Conservation (phyloP, 2,113 vertebrate genomes). For the Aplodontia rufa region DNA sequence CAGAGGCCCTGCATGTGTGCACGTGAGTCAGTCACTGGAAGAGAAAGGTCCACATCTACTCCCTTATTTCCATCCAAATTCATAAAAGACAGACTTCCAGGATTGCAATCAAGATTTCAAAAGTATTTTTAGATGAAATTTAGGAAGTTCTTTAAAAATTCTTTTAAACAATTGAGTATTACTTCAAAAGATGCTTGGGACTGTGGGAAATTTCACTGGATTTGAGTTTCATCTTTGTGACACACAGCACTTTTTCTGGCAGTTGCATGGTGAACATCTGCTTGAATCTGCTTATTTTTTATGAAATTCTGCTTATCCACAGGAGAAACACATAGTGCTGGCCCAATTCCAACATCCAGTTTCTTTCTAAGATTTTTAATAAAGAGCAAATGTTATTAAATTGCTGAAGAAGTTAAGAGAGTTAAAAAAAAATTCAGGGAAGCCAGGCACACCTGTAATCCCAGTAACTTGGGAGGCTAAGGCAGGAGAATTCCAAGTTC, state of each 20-base stretch:
- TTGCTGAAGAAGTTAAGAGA: neutral
- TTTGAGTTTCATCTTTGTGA: neutral
- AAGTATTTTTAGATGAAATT: slow-evolving; percentile 15
- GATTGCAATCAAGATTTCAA: neutral
- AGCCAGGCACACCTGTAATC: too few species aligned
- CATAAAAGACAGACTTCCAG: neutral
- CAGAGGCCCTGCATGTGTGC: neutral
- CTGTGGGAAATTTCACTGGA: neutral
- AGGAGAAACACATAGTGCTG: neutral
- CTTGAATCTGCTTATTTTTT: neutral
- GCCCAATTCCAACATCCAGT: neutral
- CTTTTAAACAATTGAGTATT: neutral
- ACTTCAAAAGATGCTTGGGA: neutral
- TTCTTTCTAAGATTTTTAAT: slow-evolving; percentile 40
- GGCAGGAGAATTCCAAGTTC: too few species aligned
- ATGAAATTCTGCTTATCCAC: slow-evolving; percentile 25
- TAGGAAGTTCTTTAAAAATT: neutral
- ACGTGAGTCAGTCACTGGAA: neutral
- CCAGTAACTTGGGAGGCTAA: too few species aligned
- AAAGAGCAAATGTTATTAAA: slow-evolving; percentile 29
- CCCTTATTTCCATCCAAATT: neutral
- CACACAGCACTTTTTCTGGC: neutral
- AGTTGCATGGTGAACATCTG: neutral
- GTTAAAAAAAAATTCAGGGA: neutral
- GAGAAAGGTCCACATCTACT: neutral